Base-by-base conservation (phyloP, 2,888 invertebrate genomes). In the Eupithecia tripunctaria region DNA sequence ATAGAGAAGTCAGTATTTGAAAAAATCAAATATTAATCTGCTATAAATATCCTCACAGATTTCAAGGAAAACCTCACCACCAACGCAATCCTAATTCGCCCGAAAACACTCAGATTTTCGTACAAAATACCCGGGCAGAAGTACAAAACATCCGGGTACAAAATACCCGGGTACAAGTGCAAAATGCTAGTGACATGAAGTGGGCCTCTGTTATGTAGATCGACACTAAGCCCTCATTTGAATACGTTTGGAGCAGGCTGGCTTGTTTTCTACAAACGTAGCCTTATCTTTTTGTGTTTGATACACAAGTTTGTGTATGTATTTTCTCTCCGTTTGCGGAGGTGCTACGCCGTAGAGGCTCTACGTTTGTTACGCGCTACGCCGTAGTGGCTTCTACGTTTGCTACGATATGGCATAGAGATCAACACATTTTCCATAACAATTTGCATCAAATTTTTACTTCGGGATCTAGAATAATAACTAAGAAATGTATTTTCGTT, bases 171-270 rank as follows among this genome's bases (percentile, higher is more conserved):
- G 25, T 32, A n/a, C 64, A 15, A 21, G 36, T 64, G 18, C 21
- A 38, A 64, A 51, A 64, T 64, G 64, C 21, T 64, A 38, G 68
- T 72, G 70, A 74, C 72, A 70, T 73, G 27, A 65, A 76, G 73
- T 47, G 62, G 47, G 8, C 25, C 59, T 68, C 36, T 63, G 47
- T 69, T 69, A 69, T 69, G 68, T 29, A 69, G 62, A 69, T 69
- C 18, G 47, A 25, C 18, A 25, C 43, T 68, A 25, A 69, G 62
- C 68, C 62, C 62, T 15, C 62, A 69, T 69, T 69, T 69, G 62
- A 69, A 69, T 69, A 69, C 29, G 68, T 41, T 60, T 38, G 41
- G 6, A 25, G 47, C 62, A 47, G 47, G 27, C 32, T 18, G 60
- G 14, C n/a, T 41, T 25, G 38, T 25, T 60, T 64, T 36, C 18